These are phyloP conservation scores for Taenaris catops DNA, from an alignment of 2,888 invertebrate genomes.

Conservation along the genomic window DNA sequence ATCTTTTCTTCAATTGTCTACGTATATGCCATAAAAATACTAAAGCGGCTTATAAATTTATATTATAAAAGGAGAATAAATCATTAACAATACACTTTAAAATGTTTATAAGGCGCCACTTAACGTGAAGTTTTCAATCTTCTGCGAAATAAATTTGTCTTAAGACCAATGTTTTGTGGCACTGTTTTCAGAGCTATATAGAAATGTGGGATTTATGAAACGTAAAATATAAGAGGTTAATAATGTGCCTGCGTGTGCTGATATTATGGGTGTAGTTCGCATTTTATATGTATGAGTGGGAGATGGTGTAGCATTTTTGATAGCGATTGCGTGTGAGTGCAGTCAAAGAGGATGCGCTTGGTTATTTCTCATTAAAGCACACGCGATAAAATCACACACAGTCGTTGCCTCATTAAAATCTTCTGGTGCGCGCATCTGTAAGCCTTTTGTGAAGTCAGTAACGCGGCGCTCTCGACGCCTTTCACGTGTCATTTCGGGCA, in stretches of 20 bases:
- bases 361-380: constrained; percentile 77
- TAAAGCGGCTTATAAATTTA: too few relatives aligned
- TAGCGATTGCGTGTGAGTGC: constrained; percentile 47
- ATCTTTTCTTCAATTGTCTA: too few relatives aligned
- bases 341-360: constrained; percentile 75
- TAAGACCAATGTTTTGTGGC: constrained; percentile 22
- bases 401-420: constrained; percentile 80
- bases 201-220: constrained; percentile 27
- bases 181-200: constrained; percentile 24
- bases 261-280: constrained; percentile 24
- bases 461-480: constrained; percentile 69
- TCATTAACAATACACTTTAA: too few relatives aligned
- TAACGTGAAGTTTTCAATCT: too few relatives aligned
- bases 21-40: too few relatives aligned
- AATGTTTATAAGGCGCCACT: too few relatives aligned
- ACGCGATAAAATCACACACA: constrained; percentile 78
- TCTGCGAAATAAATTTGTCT: too few relatives aligned
- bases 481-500: constrained; percentile 77
- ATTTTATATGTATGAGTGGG: constrained; percentile 20
- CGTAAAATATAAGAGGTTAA: constrained; percentile 30
- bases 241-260: constrained; percentile 26
- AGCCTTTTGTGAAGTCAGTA: constrained; percentile 73
- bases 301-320: constrained; percentile 55
- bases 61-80: too few relatives aligned
- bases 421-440: constrained; percentile 78